These are phyloP conservation scores for Buceros bicornis DNA, from an alignment of 2,797 vertebrate species.

Conservation along the genomic window DNA sequence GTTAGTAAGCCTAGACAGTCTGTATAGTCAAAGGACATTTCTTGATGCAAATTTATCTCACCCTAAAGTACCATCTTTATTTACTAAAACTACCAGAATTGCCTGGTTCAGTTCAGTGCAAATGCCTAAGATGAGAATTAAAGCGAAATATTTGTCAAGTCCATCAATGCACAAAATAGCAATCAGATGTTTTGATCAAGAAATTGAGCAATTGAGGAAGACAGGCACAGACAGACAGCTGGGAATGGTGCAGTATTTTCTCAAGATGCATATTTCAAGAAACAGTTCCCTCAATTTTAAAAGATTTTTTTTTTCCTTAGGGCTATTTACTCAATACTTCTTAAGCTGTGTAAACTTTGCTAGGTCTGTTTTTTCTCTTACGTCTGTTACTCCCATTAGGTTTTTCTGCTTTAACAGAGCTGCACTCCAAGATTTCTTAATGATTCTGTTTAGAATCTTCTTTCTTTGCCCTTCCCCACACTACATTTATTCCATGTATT, in stretches of 20 bases:
- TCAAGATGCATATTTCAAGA: neutral
- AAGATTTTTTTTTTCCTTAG: neutral
- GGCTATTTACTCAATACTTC: neutral
- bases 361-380: neutral
- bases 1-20: neutral
- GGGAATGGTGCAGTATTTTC: rapidly evolving
- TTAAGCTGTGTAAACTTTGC: neutral
- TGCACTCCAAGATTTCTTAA: neutral
- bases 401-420: neutral
- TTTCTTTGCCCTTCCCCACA: neutral
- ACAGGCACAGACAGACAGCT: neutral
- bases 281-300: neutral
- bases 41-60: neutral
- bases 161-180: neutral
- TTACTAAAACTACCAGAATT: neutral
- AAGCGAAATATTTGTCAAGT: neutral
- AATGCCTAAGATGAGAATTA: neutral
- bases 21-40: neutral
- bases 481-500: neutral
- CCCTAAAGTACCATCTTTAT: neutral
- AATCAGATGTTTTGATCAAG: neutral
- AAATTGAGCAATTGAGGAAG: neutral
- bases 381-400: neutral
- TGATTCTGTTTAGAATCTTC: neutral
- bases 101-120: neutral